Conservation (phyloP, 2,797 vertebrate genomes). For the Anguilla obscura region DNA sequence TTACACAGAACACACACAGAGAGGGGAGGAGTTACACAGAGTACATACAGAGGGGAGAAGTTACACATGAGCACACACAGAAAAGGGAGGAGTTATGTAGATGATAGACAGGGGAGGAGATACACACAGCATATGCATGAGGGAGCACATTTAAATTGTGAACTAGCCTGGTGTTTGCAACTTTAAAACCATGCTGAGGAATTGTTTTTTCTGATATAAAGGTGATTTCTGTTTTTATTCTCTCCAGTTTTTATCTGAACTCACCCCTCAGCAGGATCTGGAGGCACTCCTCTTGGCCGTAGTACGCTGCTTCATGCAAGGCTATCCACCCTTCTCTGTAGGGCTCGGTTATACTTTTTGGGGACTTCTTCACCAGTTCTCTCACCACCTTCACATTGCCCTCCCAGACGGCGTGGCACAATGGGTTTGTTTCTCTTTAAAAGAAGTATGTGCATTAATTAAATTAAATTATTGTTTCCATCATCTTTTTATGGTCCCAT, state of each 20-base stretch:
- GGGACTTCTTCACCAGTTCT: conserved; percentile 68
- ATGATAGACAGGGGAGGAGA: too few relatives aligned
- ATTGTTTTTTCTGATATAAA: background rate
- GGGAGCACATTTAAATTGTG: background rate
- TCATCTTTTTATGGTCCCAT: background rate
- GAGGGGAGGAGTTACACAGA: background rate
- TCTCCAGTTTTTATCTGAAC: conserved; percentile 30
- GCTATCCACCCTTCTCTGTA: conserved; percentile 81
- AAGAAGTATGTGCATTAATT: conserved; percentile 38
- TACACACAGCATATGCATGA: background rate
- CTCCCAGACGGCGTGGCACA: conserved; percentile 72
- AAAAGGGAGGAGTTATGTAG: background rate
- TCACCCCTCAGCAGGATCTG: conserved; percentile 74
- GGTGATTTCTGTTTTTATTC: background rate
- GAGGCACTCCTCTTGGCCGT: conserved; percentile 74
- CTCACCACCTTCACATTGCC: conserved; percentile 70
- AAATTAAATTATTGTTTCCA: background rate
- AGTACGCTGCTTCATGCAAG: conserved; percentile 81
- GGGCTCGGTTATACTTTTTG: conserved; percentile 67
- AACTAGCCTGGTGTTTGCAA: background rate
- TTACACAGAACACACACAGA: background rate
- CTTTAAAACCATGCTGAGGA: background rate
- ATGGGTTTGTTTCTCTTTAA: conserved; percentile 71
- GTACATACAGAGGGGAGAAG: too few relatives aligned
- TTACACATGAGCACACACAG: background rate